phyloP scores from a whole-genome alignment of 2,797 vertebrate species.

The Meriones psammophilus region DNA sequence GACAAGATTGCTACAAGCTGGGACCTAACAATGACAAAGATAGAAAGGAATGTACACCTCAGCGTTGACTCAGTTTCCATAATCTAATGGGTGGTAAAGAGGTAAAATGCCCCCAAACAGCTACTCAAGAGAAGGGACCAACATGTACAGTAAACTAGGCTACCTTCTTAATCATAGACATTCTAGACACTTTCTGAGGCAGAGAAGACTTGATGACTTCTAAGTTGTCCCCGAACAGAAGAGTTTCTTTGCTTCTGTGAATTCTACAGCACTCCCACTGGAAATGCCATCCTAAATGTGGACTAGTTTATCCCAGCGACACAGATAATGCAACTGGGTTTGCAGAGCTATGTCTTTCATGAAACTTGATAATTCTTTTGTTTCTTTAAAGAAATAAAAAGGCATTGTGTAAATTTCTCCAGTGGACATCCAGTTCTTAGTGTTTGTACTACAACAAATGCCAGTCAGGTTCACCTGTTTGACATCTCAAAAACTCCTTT shows the following conservation, averaged over 20 bases:
- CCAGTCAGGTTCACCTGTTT: not conserved
- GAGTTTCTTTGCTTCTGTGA: not conserved
- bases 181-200: not conserved
- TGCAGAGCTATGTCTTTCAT: not conserved
- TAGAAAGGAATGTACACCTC: not conserved
- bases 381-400: not conserved
- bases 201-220: not conserved
- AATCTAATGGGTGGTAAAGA: not conserved
- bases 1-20: not conserved
- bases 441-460: not conserved
- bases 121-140: not conserved
- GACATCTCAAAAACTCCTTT: slow-evolving; percentile 2
- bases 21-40: not conserved
- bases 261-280: not conserved
- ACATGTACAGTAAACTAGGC: not conserved
- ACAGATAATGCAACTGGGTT: not conserved
- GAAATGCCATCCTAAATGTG: not conserved
- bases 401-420: not conserved
- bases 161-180: not conserved
- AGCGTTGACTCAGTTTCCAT: not conserved
- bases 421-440: not conserved
- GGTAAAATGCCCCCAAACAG: not conserved
- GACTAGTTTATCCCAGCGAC: not conserved
- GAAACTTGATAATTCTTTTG: not conserved
- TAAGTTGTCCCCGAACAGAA: not conserved